Percentiles rank a stretch among this genome's conserved stretches.
These are phyloP conservation scores for Chloroclystis v-ata DNA, from an alignment of 2,888 invertebrate species.

Conservation along the genomic window DNA sequence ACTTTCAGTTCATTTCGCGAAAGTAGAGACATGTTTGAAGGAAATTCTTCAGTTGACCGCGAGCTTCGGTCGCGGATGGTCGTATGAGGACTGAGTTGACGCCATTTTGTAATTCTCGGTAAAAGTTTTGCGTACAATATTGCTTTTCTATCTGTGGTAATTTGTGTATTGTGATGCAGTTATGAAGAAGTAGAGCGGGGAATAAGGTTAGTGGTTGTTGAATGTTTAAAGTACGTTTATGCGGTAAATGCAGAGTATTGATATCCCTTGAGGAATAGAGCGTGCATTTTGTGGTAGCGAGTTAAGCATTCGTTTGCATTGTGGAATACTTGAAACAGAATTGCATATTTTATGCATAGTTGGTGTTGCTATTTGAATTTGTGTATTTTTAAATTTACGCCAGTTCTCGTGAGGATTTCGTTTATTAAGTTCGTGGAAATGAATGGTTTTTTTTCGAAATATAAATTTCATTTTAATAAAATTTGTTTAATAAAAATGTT, in stretches of 20 bases:
- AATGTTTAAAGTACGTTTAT: not conserved
- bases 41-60: slow-evolving; percentile 70
- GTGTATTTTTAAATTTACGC: not conserved
- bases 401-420: not conserved
- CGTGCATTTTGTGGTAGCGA: slow-evolving; percentile 19
- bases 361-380: not conserved
- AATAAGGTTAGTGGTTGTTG: slow-evolving; percentile 17
- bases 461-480: no score
- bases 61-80: slow-evolving; percentile 62
- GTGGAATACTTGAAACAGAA: slow-evolving; percentile 15
- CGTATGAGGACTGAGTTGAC: slow-evolving; percentile 35
- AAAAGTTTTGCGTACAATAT: slow-evolving; percentile 59
- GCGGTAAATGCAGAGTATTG: slow-evolving; percentile 14
- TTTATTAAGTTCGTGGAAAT: no score
- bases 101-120: slow-evolving; percentile 35
- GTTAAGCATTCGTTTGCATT: slow-evolving; percentile 18
- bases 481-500: no score
- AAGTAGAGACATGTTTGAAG: slow-evolving; percentile 62
- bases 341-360: slow-evolving; percentile 14
- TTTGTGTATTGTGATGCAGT: slow-evolving; percentile 32
- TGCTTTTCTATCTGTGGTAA: slow-evolving; percentile 27
- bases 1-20: slow-evolving; percentile 75
- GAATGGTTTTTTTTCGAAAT: no score
- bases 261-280: slow-evolving; percentile 4
- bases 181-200: slow-evolving; percentile 23